These are phyloP conservation scores for Ornithorhynchus anatinus DNA, from an alignment of 2,113 vertebrate species.

Conservation along the genomic window DNA sequence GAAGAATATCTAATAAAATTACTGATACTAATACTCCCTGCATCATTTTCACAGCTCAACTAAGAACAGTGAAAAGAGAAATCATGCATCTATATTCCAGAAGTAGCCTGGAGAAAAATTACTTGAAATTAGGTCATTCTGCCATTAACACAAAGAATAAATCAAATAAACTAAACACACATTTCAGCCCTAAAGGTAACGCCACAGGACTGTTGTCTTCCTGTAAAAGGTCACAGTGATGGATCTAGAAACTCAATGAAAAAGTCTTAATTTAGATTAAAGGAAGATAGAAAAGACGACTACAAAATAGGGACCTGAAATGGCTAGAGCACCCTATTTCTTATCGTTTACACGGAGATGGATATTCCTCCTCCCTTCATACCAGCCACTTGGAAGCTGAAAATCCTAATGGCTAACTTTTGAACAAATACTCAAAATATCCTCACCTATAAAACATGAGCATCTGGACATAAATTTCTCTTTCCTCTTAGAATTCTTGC, in stretches of 20 bases:
- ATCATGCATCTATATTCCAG: not conserved
- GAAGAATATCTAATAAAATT: not conserved
- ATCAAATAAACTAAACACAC: too few species aligned
- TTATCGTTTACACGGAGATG: slow-evolving; percentile 17
- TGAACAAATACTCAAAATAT: slow-evolving; percentile 14
- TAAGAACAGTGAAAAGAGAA: slow-evolving; percentile 12
- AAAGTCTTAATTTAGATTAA: slow-evolving; percentile 1
- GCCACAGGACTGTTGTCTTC: not conserved
- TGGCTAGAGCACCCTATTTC: slow-evolving; percentile 12
- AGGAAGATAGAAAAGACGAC: too few species aligned
- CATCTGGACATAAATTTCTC: not conserved
- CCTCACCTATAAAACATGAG: not conserved
- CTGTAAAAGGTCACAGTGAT: slow-evolving; percentile 12
- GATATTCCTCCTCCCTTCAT: not conserved
- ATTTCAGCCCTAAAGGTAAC: too few species aligned
- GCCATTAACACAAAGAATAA: slow-evolving; percentile 10
- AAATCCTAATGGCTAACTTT: too few species aligned
- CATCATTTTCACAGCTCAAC: not conserved
- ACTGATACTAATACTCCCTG: not conserved
- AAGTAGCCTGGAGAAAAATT: slow-evolving; percentile 14
- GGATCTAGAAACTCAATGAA: not conserved
- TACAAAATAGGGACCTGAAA: too few species aligned
- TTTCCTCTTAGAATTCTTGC: slow-evolving; percentile 1
- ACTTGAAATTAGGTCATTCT: slow-evolving; percentile 6
- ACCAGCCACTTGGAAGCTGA: too few species aligned